Evolutionary conservation across 2,888 invertebrate species (phyloP), one percentile per base, ranked within the genome.

Genomic region (Sesamia inferens): DNA sequence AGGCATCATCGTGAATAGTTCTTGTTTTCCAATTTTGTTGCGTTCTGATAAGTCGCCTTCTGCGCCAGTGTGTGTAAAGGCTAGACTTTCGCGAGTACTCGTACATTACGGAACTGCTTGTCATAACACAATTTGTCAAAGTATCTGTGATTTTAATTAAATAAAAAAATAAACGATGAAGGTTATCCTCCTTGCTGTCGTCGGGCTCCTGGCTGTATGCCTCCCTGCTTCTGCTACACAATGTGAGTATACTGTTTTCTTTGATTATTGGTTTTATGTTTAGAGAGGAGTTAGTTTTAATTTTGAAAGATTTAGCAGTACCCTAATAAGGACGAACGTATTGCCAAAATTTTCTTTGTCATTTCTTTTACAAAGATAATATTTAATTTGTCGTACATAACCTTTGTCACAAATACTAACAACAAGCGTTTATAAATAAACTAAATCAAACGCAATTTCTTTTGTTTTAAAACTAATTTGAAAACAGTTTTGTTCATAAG

Each of bases 31-130:
- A 89, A 90, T 92, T 89, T 89, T 91, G 89, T 92, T 90, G 90
- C 81, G 86, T 89, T 79, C 92, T 92, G 91, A 91, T 92, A 93
- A 94, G 97, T 97, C 96, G 97, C 98, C 98, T 98, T 98, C 98
- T 98, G 97, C 97, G 96, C 98, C 98, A 98, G 98, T 98, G 98
- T 96, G 98, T 98, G 98, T 98, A 98, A 98, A 98, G 98, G 98
- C 97, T 93, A 95, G 96, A 93, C 94, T 94, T 91, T 87, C 87
- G 90, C 87, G 89, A 91, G 91, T 89, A 90, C 90, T 91, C 89
- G 85, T 88, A 83, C 87, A 84, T 83, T 85, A 82, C 82, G 84
- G 85, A 85, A 74, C 85, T 81, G 84, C 76, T 84, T 83, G 81
- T 84, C 81, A 82, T 79, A 83, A 82, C 75, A 80, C 65, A 75